phyloP scores from a whole-genome alignment of 2,888 invertebrate genomes.

The Nemotelus pantherinus region DNA sequence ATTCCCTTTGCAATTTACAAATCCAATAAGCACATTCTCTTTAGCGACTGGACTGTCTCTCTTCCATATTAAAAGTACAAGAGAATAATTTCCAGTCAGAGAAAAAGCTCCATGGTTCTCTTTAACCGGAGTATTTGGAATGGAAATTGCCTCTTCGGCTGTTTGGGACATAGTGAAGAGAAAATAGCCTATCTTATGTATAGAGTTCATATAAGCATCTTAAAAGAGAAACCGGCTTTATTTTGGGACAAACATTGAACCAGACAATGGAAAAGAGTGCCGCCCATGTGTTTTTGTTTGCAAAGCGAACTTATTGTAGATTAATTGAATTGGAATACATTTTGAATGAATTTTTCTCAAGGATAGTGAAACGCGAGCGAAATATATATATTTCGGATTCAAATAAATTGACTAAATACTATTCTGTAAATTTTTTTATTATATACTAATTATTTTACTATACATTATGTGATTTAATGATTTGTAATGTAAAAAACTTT shows the following conservation, averaged over 20 bases:
- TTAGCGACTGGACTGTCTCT: background rate
- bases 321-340: background rate
- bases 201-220: background rate
- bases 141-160: background rate
- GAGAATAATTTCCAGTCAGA: background rate
- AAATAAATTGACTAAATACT: too few species aligned
- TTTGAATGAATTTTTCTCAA: background rate
- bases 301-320: background rate
- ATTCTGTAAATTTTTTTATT: too few species aligned
- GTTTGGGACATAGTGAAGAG: slow-evolving; percentile 2
- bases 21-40: too few species aligned
- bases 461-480: too few species aligned
- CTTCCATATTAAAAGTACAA: background rate
- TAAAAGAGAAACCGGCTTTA: slow-evolving; percentile 22
- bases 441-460: too few species aligned
- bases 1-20: too few species aligned
- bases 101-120: background rate
- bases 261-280: background rate
- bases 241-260: slow-evolving; percentile 20
- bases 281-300: slow-evolving; percentile 11
- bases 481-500: too few species aligned
- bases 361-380: background rate
- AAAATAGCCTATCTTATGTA: background rate
- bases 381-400: background rate
- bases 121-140: background rate